Conservation (phyloP, 2,113 vertebrate genomes). For the Calonectris borealis region DNA sequence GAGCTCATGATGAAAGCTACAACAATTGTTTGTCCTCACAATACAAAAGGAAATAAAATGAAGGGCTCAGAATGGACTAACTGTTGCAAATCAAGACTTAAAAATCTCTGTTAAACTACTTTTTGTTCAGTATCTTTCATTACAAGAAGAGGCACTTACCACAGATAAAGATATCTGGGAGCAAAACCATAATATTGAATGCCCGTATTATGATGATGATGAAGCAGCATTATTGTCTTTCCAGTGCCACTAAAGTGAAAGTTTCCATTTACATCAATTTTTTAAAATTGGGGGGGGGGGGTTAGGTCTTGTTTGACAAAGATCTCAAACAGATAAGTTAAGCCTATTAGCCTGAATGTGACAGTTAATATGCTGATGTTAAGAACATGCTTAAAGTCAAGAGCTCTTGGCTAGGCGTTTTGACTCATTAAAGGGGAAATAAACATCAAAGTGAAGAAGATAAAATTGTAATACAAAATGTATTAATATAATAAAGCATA, state of each 20-base stretch:
- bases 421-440: slow-evolving; percentile 41
- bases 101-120: slow-evolving; percentile 1
- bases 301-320: not conserved
- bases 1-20: slow-evolving; percentile 29
- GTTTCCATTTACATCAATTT: not conserved
- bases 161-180: not conserved
- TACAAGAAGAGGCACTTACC: not conserved
- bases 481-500: slow-evolving; percentile 28
- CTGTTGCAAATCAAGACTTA: slow-evolving; percentile 40
- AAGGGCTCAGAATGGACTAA: not conserved
- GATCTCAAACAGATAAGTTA: not conserved
- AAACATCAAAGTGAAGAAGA: slow-evolving; percentile 35
- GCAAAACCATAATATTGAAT: not conserved
- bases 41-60: slow-evolving; percentile 46
- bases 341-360: slow-evolving; percentile 12
- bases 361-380: slow-evolving; percentile 37
- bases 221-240: not conserved
- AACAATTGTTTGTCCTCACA: slow-evolving; percentile 11
- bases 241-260: not conserved
- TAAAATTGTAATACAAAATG: slow-evolving; percentile 18
- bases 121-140: not conserved
- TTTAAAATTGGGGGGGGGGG: not conserved
- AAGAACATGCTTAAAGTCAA: slow-evolving; percentile 28
- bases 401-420: slow-evolving; percentile 14
- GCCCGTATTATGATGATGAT: not conserved